Evolutionary conservation across 2,797 vertebrate genomes (phyloP), one percentile per base, ranked within the genome.

Genomic region (Sparus aurata): DNA sequence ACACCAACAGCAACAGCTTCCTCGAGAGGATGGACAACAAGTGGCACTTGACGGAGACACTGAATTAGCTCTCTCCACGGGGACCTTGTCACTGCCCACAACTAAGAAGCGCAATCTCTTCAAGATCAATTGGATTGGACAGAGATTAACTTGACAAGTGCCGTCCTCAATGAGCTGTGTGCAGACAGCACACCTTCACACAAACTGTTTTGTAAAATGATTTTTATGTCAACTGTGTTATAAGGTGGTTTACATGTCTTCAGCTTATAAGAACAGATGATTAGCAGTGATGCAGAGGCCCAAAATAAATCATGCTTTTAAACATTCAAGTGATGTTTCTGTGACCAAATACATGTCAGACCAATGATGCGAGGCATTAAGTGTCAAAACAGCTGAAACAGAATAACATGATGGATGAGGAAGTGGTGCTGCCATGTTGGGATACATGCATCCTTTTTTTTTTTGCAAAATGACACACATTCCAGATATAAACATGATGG

Each of bases 71-170:
- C n/a, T 85, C 78, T 89, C 69, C 53, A 46, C 82, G 2, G 82
- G 86, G 86, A 90, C 82, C 68, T 77, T 43, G 82, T 89, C 87
- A 69, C 86, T 79, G 84, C 53, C 71, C 88, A 76, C 87, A 92
- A 92, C 87, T 93, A 92, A 95, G 90, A 89, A 83, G 84, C n/a
- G 49, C 89, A 94, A 94, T 92, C 93, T 91, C 82, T 86, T 93
- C 77, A 85, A 82, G 82, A 92, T 87, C 91, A 92, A 95, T 91
- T 90, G 94, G 95, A 96, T 95, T 95, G 90, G 90, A 81, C 75
- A 71, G 86, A 91, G 94, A 96, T 95, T 95, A 96, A 74, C 85
- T 83, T 78, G 88, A 87, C 85, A 69, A 76, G 84, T 12, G 78
- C 13, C 34, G 68, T 68, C 80, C 79, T 85, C 79, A 90, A 87